Evolutionary conservation across 2,888 invertebrate species (phyloP).

Genomic region (Hymenopus coronatus): DNA sequence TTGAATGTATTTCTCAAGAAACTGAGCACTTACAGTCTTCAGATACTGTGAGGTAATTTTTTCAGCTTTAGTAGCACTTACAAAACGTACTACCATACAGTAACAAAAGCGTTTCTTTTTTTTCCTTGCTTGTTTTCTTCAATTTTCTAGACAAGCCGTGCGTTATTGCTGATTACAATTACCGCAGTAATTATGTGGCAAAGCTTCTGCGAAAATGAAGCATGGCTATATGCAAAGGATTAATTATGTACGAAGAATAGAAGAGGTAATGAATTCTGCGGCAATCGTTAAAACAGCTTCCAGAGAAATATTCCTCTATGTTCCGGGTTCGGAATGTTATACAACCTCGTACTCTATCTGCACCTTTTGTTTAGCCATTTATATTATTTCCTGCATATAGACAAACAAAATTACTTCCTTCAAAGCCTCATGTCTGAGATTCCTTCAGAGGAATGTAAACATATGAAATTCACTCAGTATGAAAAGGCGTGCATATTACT

Average conservation of each 20-base stretch:
- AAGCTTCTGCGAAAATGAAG: neutral
- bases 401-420: too few species aligned
- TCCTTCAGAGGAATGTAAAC: too few species aligned
- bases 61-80: neutral
- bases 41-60: too few species aligned
- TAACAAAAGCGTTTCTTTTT: neutral
- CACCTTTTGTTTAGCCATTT: neutral
- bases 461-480: too few species aligned
- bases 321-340: neutral
- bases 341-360: neutral
- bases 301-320: neutral
- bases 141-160: neutral
- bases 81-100: neutral
- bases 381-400: neutral
- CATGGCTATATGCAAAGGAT: neutral
- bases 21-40: neutral
- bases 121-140: neutral
- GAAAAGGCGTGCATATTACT: too few species aligned
- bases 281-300: neutral
- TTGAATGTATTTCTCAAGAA: neutral
- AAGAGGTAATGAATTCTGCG: neutral
- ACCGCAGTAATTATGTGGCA: neutral
- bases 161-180: neutral
- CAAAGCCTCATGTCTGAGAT: too few species aligned
- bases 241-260: neutral